Percentiles rank a stretch among this genome's conserved stretches.
Conservation (phyloP, 2,888 invertebrate species). For the Podabrus alpinus region DNA sequence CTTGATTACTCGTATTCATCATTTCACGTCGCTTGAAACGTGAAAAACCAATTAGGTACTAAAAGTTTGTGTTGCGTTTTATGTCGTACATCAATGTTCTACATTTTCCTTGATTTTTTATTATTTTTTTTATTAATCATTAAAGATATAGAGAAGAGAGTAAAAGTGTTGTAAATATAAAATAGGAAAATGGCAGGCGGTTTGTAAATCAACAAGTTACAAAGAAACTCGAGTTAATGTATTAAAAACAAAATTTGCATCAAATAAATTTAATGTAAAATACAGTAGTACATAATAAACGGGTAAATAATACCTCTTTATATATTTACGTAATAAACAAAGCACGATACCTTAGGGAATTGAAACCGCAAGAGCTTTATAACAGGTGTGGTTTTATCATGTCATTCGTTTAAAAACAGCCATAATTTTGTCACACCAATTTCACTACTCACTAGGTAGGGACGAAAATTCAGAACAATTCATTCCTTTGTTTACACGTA, state of each 20-base stretch:
- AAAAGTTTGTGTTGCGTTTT: neutral
- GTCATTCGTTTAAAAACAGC: neutral
- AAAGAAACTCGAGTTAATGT: neutral
- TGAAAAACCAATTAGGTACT: neutral
- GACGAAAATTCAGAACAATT: neutral
- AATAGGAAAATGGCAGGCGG: neutral
- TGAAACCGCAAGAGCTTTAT: neutral
- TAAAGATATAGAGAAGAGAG: neutral
- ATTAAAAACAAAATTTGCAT: neutral
- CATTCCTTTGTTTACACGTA: neutral
- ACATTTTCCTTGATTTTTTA: neutral
- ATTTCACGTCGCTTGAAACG: neutral
- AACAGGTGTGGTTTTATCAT: slow-evolving; percentile 1
- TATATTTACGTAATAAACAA: neutral
- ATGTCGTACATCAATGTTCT: neutral
- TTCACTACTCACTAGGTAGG: neutral
- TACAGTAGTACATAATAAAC: neutral
- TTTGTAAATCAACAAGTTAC: neutral
- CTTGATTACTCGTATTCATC: neutral
- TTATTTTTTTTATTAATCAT: neutral
- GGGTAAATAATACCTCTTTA: neutral
- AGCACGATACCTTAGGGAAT: neutral
- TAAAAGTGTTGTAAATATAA: neutral
- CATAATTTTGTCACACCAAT: neutral
- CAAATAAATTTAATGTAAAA: neutral